Evolutionary conservation across 1,140 invertebrate species (phyloP).

Genomic region (Lutraria rhynchaena): DNA sequence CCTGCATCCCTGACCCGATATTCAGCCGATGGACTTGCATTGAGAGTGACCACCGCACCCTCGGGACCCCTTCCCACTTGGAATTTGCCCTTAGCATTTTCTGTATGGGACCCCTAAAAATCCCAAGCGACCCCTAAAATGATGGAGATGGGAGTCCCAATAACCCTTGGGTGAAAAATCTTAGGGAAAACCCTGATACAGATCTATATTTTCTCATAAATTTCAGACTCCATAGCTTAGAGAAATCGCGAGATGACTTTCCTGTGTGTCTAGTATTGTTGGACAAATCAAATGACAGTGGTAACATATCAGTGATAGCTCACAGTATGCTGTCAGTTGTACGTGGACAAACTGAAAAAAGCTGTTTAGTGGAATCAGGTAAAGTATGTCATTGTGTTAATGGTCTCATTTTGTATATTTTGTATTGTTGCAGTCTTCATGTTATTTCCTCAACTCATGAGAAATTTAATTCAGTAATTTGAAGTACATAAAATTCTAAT

Average conservation of each 20-base stretch:
- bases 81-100: background rate
- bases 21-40: too few relatives aligned
- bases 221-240: conserved; percentile 74
- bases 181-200: background rate
- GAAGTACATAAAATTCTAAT: too few relatives aligned
- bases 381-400: background rate
- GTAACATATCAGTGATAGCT: conserved; percentile 69
- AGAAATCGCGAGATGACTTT: conserved; percentile 74
- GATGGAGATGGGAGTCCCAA: background rate
- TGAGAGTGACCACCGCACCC: too few relatives aligned
- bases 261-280: conserved; percentile 75
- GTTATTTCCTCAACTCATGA: too few relatives aligned
- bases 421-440: too few relatives aligned
- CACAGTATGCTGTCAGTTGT: conserved; percentile 76
- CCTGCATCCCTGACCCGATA: too few relatives aligned
- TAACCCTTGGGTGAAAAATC: background rate
- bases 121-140: too few relatives aligned
- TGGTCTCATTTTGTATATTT: too few relatives aligned
- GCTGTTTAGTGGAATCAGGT: conserved; percentile 80
- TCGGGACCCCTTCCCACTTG: too few relatives aligned
- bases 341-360: conserved; percentile 64
- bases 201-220: too few relatives aligned
- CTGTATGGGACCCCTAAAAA: too few relatives aligned
- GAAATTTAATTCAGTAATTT: too few relatives aligned
- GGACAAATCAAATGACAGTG: conserved; percentile 15